Conservation (phyloP, 2,888 invertebrate genomes). For the Andrena bicolor region DNA sequence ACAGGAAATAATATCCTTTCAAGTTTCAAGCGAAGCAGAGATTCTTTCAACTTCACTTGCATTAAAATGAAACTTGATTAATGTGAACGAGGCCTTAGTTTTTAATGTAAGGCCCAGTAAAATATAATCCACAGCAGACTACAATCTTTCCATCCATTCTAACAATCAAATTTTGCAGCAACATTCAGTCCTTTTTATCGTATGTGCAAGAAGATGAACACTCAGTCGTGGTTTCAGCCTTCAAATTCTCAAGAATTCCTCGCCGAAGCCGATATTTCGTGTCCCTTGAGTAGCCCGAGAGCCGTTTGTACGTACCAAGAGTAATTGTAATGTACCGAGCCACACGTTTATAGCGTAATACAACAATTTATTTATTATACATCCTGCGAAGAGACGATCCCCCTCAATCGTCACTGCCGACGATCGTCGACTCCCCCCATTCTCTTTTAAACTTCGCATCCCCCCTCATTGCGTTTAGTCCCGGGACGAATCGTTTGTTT, state of each 20-base stretch:
- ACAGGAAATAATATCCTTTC: too few species aligned
- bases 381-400: constrained; percentile 53
- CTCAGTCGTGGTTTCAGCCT: constrained; percentile 16
- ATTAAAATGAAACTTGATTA: too few species aligned
- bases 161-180: neutral
- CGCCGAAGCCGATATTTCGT: constrained; percentile 50
- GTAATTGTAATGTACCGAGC: constrained; percentile 73
- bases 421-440: constrained; percentile 42
- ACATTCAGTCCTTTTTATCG: neutral
- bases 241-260: neutral
- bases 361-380: constrained; percentile 76
- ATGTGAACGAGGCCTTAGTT: too few species aligned
- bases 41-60: too few species aligned
- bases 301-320: constrained; percentile 74
- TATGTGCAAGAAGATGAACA: too few species aligned
- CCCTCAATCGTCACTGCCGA: constrained; percentile 63
- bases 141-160: neutral
- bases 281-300: constrained; percentile 70
- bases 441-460: constrained; percentile 19
- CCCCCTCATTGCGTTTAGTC: constrained; percentile 19
- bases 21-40: too few species aligned
- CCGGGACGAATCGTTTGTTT: constrained; percentile 46
- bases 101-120: too few species aligned
- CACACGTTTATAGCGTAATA: constrained; percentile 77
- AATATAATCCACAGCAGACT: too few species aligned